Percentiles rank a stretch among this genome's conserved stretches.
Conservation (phyloP, 2,797 vertebrate species). For the Taenioides sp. region DNA sequence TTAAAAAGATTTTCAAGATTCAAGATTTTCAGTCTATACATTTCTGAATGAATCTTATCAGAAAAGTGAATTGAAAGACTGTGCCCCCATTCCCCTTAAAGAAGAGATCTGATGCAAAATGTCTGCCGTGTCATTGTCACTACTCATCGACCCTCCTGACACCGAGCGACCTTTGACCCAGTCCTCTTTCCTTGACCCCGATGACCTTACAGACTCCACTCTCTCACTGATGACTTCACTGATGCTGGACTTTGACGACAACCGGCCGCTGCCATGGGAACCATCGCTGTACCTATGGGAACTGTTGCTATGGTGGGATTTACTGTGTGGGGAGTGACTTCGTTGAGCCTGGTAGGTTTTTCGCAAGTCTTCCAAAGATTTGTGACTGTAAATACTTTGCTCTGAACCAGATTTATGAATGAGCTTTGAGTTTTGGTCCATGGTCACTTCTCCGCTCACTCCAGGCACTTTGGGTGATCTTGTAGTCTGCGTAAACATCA, state of each 20-base stretch:
- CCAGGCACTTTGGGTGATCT: constrained; percentile 15
- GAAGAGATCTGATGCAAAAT: constrained; percentile 39
- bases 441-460: constrained; percentile 27
- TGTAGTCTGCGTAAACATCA: constrained; percentile 22
- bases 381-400: constrained; percentile 43
- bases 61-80: constrained; percentile 48
- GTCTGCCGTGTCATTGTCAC: constrained; percentile 18
- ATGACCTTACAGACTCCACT: constrained; percentile 47
- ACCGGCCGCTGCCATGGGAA: constrained; percentile 39
- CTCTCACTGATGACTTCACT: constrained; percentile 58
- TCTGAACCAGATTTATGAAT: constrained; percentile 48
- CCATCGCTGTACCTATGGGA: constrained; percentile 40
- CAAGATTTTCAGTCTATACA: not conserved
- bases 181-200: constrained; percentile 26
- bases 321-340: constrained; percentile 27
- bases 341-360: constrained; percentile 33
- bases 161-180: constrained; percentile 28
- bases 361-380: constrained; percentile 42
- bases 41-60: constrained; percentile 14
- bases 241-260: constrained; percentile 44
- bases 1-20: not conserved
- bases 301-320: constrained; percentile 29
- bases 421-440: constrained; percentile 34
- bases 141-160: constrained; percentile 37
- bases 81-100: constrained; percentile 22